phyloP scores from a whole-genome alignment of 2,797 vertebrate species.

The Enteromius fasciolatus region DNA sequence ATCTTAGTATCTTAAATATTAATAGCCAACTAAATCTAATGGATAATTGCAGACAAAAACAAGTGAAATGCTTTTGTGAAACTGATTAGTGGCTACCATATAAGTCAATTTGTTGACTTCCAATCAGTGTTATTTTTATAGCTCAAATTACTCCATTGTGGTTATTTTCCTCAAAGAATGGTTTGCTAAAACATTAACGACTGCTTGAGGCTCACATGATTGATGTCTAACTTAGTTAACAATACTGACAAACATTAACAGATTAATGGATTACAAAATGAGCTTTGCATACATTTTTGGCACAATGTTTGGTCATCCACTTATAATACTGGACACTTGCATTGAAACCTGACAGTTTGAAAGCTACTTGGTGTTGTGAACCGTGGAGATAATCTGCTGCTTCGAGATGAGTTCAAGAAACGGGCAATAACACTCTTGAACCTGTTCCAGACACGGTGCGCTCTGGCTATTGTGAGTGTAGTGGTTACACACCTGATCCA shows the following conservation, averaged over 20 bases:
- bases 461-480: slow-evolving; percentile 5
- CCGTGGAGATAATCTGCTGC: slow-evolving; percentile 36
- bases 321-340: slow-evolving; percentile 18
- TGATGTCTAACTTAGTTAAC: not conserved
- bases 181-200: not conserved
- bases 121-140: not conserved
- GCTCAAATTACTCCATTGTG: not conserved
- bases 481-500: slow-evolving; percentile 89
- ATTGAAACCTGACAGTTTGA: slow-evolving; percentile 5
- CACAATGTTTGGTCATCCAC: not conserved
- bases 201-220: not conserved
- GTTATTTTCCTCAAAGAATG: not conserved
- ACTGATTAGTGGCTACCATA: not conserved
- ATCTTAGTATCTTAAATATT: not conserved
- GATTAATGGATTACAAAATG: not conserved
- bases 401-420: slow-evolving; percentile 41
- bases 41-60: not conserved
- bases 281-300: not conserved
- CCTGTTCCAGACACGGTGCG: slow-evolving; percentile 21
- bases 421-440: slow-evolving; percentile 33
- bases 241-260: not conserved
- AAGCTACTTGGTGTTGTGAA: slow-evolving; percentile 3
- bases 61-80: not conserved
- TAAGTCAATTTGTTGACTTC: not conserved
- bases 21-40: not conserved